A percentile compares a stretch with the other conserved stretches of the same genome.
Conservation (phyloP, 2,888 invertebrate species). For the Apocheima hispidaria region DNA sequence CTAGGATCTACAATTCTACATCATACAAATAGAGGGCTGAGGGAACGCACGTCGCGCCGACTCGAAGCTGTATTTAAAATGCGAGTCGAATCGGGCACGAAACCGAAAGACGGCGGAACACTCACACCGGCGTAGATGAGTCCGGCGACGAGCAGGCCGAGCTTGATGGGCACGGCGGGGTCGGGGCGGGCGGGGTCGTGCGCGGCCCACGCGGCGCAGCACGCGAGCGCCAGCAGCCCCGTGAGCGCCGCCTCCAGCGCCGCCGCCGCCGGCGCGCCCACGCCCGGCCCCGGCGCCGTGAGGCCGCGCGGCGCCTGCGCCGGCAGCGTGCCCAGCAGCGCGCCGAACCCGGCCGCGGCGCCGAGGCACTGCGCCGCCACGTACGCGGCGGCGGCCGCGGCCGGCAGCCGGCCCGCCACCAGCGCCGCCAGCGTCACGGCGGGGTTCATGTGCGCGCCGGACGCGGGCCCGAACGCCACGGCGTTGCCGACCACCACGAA, state of each 20-base stretch:
- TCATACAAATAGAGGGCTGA: too few relatives aligned
- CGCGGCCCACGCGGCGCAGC: slow-evolving; percentile 66
- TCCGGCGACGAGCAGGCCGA: slow-evolving; percentile 72
- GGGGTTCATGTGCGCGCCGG: slow-evolving; percentile 93
- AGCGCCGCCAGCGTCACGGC: slow-evolving; percentile 90
- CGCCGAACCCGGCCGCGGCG: slow-evolving; percentile 64
- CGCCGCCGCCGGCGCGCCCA: slow-evolving; percentile 37
- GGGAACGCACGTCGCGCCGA: too few relatives aligned
- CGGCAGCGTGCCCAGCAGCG: slow-evolving; percentile 56
- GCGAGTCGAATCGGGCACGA: background rate
- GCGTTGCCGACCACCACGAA: slow-evolving; percentile 65
- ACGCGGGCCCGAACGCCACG: slow-evolving; percentile 88
- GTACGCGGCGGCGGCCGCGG: slow-evolving; percentile 62
- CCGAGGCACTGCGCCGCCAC: slow-evolving; percentile 65
- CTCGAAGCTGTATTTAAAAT: background rate
- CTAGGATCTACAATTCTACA: too few relatives aligned
- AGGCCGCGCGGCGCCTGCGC: slow-evolving; percentile 38
- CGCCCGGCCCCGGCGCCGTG: slow-evolving; percentile 51
- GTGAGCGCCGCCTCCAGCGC: slow-evolving; percentile 65
- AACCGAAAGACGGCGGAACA: slow-evolving; percentile 8
- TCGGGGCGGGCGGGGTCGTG: slow-evolving; percentile 55
- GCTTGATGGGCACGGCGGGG: slow-evolving; percentile 66
- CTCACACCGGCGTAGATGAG: slow-evolving; percentile 73
- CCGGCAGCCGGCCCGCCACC: slow-evolving; percentile 79
- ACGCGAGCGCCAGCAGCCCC: slow-evolving; percentile 61